These are phyloP conservation scores for Phorcus lineatus DNA, from an alignment of 2,888 invertebrate genomes.

Conservation along the genomic window DNA sequence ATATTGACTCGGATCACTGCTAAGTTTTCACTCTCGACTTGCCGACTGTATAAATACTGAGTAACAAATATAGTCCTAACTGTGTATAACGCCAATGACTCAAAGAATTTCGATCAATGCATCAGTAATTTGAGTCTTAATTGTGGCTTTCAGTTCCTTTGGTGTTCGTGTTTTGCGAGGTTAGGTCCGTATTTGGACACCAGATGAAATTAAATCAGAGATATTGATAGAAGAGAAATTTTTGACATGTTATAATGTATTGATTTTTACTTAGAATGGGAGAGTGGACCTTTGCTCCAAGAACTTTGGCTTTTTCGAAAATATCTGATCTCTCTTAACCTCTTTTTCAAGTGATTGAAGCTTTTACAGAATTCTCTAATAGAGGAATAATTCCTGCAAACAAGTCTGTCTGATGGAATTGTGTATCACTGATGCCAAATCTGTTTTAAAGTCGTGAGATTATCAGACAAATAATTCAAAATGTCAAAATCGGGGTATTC, in stretches of 20 bases:
- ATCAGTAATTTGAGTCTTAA: conserved; percentile 13
- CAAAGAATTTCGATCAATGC: not conserved
- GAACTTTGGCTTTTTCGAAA: too few species aligned
- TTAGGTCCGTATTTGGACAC: not conserved
- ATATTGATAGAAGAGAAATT: not conserved
- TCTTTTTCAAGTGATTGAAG: too few species aligned
- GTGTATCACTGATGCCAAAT: too few species aligned
- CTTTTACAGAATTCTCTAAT: too few species aligned
- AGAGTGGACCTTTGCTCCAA: not conserved
- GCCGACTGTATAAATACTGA: not conserved
- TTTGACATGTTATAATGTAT: not conserved
- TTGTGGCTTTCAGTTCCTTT: conserved; percentile 5
- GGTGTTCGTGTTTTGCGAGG: not conserved
- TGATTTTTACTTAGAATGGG: not conserved
- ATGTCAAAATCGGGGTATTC: too few species aligned
- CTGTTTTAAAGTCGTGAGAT: too few species aligned
- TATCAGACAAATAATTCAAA: too few species aligned
- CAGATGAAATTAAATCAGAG: conserved; percentile 4
- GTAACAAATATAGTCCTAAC: not conserved
- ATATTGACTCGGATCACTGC: not conserved
- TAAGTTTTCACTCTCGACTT: not conserved
- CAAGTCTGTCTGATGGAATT: too few species aligned
- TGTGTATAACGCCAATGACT: not conserved
- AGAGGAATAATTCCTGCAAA: too few species aligned
- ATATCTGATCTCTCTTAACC: too few species aligned